These are phyloP conservation scores for Drosophila oshimai DNA, from an alignment of 1,140 invertebrate species.

Conservation along the genomic window DNA sequence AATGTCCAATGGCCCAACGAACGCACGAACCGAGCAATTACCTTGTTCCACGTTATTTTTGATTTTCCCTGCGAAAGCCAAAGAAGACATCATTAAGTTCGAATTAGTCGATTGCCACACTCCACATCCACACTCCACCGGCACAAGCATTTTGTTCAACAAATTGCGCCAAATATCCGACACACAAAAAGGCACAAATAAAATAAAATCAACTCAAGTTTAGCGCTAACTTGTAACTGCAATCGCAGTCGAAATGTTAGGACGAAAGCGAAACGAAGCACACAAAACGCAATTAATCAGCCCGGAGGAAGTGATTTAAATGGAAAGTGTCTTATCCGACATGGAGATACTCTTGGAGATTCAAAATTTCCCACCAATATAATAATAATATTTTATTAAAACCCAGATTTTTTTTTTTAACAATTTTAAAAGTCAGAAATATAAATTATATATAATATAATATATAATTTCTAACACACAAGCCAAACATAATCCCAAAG, in stretches of 20 bases:
- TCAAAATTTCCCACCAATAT: not conserved
- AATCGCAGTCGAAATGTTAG: constrained; percentile 25
- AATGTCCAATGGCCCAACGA: constrained; percentile 42
- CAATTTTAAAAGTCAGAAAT: no score
- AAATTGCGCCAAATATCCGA: constrained; percentile 55
- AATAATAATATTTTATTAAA: no score
- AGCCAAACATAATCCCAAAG: not conserved
- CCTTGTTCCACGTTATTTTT: constrained; percentile 25
- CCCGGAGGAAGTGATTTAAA: constrained; percentile 14
- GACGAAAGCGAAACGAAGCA: constrained; percentile 28
- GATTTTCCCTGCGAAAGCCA: constrained; percentile 66
- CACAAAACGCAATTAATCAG: constrained; percentile 51
- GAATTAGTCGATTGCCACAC: constrained; percentile 70
- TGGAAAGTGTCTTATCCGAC: constrained; percentile 8
- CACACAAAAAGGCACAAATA: constrained; percentile 6
- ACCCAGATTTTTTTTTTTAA: no score
- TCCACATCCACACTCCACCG: no score
- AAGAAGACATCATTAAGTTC: constrained; percentile 77
- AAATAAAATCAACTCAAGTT: constrained; percentile 8
- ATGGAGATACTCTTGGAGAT: constrained; percentile 10
- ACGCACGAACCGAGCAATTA: constrained; percentile 50
- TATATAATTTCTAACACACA: no score
- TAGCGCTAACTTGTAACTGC: constrained; percentile 22
- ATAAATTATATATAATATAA: no score
- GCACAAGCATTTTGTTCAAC: constrained; percentile 67